Conservation (phyloP, 2,797 vertebrate species). For the Diplodus puntazzo region DNA sequence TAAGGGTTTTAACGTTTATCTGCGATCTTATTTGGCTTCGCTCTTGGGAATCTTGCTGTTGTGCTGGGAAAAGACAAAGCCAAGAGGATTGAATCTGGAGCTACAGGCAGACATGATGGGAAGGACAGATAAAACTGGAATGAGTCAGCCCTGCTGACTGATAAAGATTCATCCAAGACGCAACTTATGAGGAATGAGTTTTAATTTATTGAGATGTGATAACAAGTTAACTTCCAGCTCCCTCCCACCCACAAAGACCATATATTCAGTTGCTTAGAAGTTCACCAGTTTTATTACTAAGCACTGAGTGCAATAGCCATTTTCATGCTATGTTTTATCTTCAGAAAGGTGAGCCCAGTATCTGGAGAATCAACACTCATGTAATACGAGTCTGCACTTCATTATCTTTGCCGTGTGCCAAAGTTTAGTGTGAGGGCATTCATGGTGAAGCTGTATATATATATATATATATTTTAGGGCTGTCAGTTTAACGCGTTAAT, state of each 20-base stretch:
- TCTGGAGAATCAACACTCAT: neutral
- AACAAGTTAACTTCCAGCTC: neutral
- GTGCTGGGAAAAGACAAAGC: conserved; percentile 56
- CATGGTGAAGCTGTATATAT: neutral
- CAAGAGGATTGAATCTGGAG: conserved; percentile 67
- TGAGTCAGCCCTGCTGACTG: conserved; percentile 17
- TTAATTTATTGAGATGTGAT: conserved; percentile 25
- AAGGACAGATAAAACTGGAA: conserved; percentile 53
- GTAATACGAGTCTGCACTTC: neutral
- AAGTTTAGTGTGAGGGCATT: neutral
- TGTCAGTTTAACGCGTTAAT: too few relatives aligned
- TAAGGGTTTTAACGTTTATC: conserved; percentile 68
- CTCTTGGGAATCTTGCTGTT: conserved; percentile 69
- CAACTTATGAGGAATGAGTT: conserved; percentile 23
- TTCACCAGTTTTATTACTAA: neutral
- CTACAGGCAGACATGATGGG: conserved; percentile 61
- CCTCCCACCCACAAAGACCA: neutral
- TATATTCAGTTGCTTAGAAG: neutral
- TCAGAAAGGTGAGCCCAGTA: neutral
- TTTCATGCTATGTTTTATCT: too few relatives aligned
- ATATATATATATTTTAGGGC: too few relatives aligned
- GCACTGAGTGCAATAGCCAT: neutral
- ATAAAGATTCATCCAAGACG: conserved; percentile 27
- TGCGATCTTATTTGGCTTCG: conserved; percentile 66
- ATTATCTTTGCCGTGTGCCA: too few relatives aligned